Evolutionary conservation across 2,888 invertebrate genomes (phyloP).

Genomic region (Agonopterix heracliana): DNA sequence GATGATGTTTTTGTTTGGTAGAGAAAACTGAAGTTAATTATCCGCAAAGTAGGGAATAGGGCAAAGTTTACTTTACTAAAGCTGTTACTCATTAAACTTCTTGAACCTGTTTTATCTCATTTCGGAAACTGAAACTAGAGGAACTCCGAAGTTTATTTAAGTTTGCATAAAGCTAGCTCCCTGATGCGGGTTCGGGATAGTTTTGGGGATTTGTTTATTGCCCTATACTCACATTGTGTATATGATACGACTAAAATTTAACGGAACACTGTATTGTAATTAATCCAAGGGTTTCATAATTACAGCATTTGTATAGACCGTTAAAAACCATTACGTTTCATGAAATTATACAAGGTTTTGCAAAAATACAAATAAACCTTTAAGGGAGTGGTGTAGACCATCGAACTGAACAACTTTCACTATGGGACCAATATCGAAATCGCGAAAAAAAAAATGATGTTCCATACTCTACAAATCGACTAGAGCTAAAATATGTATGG

Average conservation of each 20-base stretch:
- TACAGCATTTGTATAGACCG: too few species aligned
- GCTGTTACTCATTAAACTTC: constrained; percentile 57
- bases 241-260: not conserved
- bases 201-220: constrained; percentile 26
- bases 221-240: constrained; percentile 5
- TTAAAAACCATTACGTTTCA: too few species aligned
- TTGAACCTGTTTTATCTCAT: constrained; percentile 60
- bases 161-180: constrained; percentile 37
- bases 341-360: too few species aligned
- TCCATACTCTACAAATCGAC: too few species aligned
- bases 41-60: constrained; percentile 33
- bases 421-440: too few species aligned
- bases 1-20: constrained; percentile 15
- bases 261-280: too few species aligned
- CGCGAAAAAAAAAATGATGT: too few species aligned
- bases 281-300: too few species aligned
- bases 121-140: constrained; percentile 40
- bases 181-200: constrained; percentile 28
- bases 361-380: too few species aligned
- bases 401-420: too few species aligned
- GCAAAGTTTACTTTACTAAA: constrained; percentile 42
- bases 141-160: constrained; percentile 37
- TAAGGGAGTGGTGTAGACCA: too few species aligned
- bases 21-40: constrained; percentile 33
- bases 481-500: too few species aligned